Percentiles rank a stretch among this genome's conserved stretches.
phyloP scores from a whole-genome alignment of 2,888 invertebrate genomes.

The Tupiocoris notatus region DNA sequence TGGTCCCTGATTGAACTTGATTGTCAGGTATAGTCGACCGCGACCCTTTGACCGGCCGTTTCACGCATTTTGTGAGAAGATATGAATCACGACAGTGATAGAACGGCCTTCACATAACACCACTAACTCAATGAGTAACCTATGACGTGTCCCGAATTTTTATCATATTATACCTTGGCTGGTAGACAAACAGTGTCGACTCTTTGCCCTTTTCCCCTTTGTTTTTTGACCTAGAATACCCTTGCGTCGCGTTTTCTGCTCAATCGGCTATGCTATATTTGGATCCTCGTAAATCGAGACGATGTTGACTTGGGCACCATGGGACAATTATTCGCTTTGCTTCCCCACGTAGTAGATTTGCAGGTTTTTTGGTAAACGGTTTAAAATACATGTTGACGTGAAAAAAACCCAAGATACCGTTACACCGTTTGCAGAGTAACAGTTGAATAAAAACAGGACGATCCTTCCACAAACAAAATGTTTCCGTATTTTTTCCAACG shows the following conservation, averaged over 20 bases:
- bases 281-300: too few species aligned
- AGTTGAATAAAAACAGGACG: too few species aligned
- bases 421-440: too few species aligned
- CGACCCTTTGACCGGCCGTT: slow-evolving; percentile 8
- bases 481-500: too few species aligned
- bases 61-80: not conserved
- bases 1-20: slow-evolving; percentile 39
- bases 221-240: slow-evolving; percentile 17
- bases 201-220: not conserved
- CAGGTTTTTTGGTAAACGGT: too few species aligned
- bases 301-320: not conserved
- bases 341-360: not conserved
- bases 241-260: slow-evolving; percentile 7
- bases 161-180: too few species aligned
- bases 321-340: not conserved
- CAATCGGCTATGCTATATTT: too few species aligned
- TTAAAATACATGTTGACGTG: too few species aligned
- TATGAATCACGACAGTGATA: not conserved
- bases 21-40: slow-evolving; percentile 30
- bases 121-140: too few species aligned
- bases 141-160: too few species aligned
- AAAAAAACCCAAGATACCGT: too few species aligned
- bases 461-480: too few species aligned
- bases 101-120: not conserved
- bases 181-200: not conserved